Evolutionary conservation across 1,140 invertebrate species (phyloP), one percentile per base, ranked within the genome.

Genomic region (Choristoneura fumiferana): DNA sequence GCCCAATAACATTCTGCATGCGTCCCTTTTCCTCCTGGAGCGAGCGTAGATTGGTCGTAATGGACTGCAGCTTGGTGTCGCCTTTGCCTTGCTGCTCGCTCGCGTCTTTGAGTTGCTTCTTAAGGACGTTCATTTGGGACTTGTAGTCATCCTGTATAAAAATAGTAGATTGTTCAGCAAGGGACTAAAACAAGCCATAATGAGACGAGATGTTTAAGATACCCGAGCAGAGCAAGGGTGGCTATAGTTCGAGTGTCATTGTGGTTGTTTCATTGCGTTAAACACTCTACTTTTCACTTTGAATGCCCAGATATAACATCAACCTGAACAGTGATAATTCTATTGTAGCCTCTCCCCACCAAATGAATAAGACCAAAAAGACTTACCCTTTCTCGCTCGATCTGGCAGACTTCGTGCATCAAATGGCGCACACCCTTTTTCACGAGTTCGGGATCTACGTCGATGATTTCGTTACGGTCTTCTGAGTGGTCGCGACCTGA

Each of bases 381-480:
- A 37, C 14, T 40, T 67, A 94, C 93, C 77, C 94, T 93, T 82
- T 97, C 96, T 14, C 96, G 90, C 87, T 97, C 96, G 52, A 96
- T 93, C 81, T 95, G 94, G 0, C 95, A 96, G 29, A 98, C 94
- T 91, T 97, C 96, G 73, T 97, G 95, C 94, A 97, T 97, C 12
- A 97, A 91, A 72, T 94, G 95, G 57, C 96, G 90, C 0, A 97
- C 93, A 6, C 96, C 96, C 84, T 96, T 96, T 67, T 96, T 92
- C 22, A 98, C 93, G 39, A 93, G 82, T 84, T 98, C 96, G 0
- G 96, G 96, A 82, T 98, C 96, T 0, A 97, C 93, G 68, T 97
- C 96, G 15, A 93, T 86, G 33, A 94, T 90, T 8, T 91, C 82
- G 65, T 92, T 91, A 73, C 91, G 79, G 53, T 90, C 92, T 62